These are phyloP conservation scores for Temnothorax nylanderi DNA, from an alignment of 1,140 invertebrate genomes.

Conservation along the genomic window DNA sequence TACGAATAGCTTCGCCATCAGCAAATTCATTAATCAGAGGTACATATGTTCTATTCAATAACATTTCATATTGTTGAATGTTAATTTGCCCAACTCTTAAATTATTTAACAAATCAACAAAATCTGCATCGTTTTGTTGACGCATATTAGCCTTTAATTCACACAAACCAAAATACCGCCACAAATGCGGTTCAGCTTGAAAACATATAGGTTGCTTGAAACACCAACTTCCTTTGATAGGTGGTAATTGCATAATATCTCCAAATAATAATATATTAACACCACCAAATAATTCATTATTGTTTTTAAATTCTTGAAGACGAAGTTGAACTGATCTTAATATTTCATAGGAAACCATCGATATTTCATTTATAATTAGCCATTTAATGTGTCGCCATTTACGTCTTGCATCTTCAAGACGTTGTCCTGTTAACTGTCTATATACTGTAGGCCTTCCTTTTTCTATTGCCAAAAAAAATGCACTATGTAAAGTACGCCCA, in stretches of 20 bases:
- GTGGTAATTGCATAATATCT: not conserved
- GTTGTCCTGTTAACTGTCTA: not conserved
- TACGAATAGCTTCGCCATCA: not conserved
- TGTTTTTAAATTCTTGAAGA: constrained; percentile 2
- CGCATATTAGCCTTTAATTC: not conserved
- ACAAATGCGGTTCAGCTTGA: not conserved
- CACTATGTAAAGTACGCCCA: not conserved
- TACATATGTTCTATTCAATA: not conserved
- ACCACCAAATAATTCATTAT: not conserved
- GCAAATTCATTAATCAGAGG: constrained; percentile 1
- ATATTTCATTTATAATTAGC: constrained; percentile 5
- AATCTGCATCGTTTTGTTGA: not conserved
- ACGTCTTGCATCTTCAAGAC: not conserved
- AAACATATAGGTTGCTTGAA: not conserved
- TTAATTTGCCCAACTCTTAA: not conserved
- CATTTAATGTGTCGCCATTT: not conserved
- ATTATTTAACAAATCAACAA: not conserved
- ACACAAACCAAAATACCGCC: not conserved
- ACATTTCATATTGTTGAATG: not conserved
- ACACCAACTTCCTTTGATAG: not conserved
- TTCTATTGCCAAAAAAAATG: not conserved
- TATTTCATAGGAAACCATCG: not conserved
- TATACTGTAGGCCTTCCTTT: not conserved
- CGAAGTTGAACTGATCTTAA: not conserved
- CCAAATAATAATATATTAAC: not conserved